Conservation (phyloP, 2,113 vertebrate genomes). For the Saguinus imperator region DNA sequence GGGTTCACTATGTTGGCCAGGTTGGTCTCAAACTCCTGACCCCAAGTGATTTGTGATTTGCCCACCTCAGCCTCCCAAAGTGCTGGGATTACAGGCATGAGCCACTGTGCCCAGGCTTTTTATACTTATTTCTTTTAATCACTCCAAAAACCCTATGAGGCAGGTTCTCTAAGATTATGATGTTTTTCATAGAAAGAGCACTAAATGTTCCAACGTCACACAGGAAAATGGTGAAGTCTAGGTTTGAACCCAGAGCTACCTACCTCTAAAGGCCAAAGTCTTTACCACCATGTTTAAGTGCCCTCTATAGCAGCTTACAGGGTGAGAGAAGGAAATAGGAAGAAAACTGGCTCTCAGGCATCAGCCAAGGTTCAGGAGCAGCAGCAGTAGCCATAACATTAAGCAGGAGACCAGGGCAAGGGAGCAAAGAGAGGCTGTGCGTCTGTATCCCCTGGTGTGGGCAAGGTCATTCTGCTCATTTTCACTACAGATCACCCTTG, state of each 20-base stretch:
- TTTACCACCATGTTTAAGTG: not conserved
- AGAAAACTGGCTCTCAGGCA: no score
- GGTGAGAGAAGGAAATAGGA: not conserved
- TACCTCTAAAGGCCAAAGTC: not conserved
- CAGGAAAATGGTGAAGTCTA: fast-evolving
- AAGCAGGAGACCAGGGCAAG: not conserved
- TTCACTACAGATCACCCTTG: not conserved
- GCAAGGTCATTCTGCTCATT: not conserved
- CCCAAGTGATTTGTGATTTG: no score
- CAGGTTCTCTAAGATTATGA: not conserved
- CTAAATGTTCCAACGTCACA: not conserved
- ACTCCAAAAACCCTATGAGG: not conserved
- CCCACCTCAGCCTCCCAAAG: no score
- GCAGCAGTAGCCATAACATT: not conserved
- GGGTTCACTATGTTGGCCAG: no score
- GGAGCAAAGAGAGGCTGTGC: fast-evolving
- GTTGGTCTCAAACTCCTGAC: no score
- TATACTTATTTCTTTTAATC: not conserved
- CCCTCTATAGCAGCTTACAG: not conserved
- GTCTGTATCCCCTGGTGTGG: fast-evolving
- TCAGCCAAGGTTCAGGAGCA: not conserved
- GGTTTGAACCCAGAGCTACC: not conserved
- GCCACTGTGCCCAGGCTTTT: no score
- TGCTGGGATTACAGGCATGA: no score
- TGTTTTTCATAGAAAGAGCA: not conserved